Evolutionary conservation across 2,113 vertebrate species (phyloP).

Genomic region (Heptranchias perlo): DNA sequence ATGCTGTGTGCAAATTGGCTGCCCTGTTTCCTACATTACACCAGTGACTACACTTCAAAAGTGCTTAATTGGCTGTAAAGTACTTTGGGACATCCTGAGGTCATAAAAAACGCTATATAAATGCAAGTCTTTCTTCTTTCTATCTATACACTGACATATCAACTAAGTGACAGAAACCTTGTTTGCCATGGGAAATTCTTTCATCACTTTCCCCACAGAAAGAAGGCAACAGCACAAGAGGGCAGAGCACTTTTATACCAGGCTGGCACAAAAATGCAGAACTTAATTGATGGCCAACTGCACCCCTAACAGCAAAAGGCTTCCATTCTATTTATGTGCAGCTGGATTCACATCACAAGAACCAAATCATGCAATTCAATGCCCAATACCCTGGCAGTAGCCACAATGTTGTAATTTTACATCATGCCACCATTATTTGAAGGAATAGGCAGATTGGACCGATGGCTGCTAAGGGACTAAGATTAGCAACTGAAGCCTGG

Average conservation of each 20-base stretch:
- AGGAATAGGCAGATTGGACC: too few species aligned
- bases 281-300: not conserved
- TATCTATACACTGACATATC: not conserved
- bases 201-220: not conserved
- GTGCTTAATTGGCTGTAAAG: not conserved
- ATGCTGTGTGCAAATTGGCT: not conserved
- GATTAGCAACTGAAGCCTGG: too few species aligned
- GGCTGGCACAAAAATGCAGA: not conserved
- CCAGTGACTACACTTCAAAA: not conserved
- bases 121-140: not conserved
- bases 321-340: not conserved
- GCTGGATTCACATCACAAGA: not conserved
- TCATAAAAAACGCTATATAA: too few species aligned
- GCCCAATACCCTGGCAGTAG: not conserved
- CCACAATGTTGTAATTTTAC: too few species aligned
- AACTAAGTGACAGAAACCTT: not conserved
- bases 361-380: not conserved
- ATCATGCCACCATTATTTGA: too few species aligned
- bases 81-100: not conserved
- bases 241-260: not conserved
- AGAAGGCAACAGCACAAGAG: not conserved
- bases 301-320: not conserved
- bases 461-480: too few species aligned
- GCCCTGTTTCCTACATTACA: not conserved
- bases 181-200: not conserved